These are phyloP conservation scores for Struthidea cinerea DNA, from an alignment of 2,113 vertebrate genomes.

Conservation along the genomic window DNA sequence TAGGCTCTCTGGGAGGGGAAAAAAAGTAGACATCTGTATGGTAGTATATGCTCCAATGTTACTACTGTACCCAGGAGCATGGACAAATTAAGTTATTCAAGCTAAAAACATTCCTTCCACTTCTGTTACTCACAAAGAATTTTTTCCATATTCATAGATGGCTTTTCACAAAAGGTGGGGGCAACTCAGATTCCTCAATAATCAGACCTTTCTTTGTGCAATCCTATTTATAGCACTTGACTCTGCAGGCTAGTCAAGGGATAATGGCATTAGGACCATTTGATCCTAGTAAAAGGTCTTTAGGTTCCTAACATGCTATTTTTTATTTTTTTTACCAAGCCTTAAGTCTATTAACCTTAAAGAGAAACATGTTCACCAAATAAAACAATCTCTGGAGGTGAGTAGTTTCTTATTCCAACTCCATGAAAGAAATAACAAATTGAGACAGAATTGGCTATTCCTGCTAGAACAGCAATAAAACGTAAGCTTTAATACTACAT, in stretches of 20 bases:
- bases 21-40: background rate
- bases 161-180: background rate
- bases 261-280: background rate
- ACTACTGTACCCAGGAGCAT: background rate
- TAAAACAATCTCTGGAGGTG: background rate
- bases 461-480: background rate
- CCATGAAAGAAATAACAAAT: background rate
- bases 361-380: background rate
- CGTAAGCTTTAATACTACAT: background rate
- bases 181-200: background rate
- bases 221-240: background rate
- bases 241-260: background rate
- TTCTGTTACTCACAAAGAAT: background rate
- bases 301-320: background rate
- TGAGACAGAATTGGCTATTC: background rate
- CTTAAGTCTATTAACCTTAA: background rate
- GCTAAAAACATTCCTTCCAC: background rate
- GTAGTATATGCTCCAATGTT: background rate
- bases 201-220: background rate
- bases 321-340: background rate
- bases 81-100: background rate
- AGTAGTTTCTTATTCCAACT: background rate
- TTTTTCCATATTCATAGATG: background rate
- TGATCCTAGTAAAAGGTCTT: background rate
- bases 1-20: fast-evolving